Evolutionary conservation across 2,888 invertebrate species (phyloP).

Genomic region (Aleiodes alternator): DNA sequence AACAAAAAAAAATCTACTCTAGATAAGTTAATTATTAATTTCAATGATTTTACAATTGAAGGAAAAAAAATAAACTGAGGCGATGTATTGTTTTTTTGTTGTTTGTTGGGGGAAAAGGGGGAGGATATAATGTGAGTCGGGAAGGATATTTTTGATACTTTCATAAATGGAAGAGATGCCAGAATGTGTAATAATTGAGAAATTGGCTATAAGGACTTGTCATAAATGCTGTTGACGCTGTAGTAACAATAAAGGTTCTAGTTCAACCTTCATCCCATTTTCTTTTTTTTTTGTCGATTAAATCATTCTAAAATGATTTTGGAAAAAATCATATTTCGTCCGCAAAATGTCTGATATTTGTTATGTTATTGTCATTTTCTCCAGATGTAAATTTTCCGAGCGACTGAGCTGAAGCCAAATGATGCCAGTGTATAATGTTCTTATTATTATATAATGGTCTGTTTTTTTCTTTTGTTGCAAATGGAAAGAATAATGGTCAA

Average conservation of each 20-base stretch:
- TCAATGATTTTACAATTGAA: constrained; percentile 68
- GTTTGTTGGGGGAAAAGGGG: constrained; percentile 65
- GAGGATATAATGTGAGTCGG: constrained; percentile 67
- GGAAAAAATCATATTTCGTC: too few species aligned
- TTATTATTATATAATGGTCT: too few species aligned
- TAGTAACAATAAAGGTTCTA: constrained; percentile 70
- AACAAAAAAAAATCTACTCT: constrained; percentile 56
- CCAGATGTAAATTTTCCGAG: too few species aligned
- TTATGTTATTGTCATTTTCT: too few species aligned
- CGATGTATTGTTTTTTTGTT: constrained; percentile 70
- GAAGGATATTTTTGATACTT: constrained; percentile 80
- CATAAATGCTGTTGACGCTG: constrained; percentile 68
- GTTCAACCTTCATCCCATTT: constrained; percentile 63
- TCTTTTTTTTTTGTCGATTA: too few species aligned
- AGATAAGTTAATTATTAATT: constrained; percentile 69
- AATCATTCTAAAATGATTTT: too few species aligned
- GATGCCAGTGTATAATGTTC: too few species aligned
- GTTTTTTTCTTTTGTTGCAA: too few species aligned
- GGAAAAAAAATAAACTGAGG: constrained; percentile 50
- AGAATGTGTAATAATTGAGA: constrained; percentile 65
- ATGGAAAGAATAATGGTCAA: too few species aligned
- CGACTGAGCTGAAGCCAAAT: too few species aligned
- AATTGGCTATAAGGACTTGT: constrained; percentile 68
- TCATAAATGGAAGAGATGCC: constrained; percentile 74
- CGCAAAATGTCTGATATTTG: too few species aligned